A percentile compares a stretch with the other conserved stretches of the same genome.
These are phyloP conservation scores for Cliona cf. orientalis DNA, from an alignment of 37 sponge, comb jelly and placozoan species.

Conservation along the genomic window DNA sequence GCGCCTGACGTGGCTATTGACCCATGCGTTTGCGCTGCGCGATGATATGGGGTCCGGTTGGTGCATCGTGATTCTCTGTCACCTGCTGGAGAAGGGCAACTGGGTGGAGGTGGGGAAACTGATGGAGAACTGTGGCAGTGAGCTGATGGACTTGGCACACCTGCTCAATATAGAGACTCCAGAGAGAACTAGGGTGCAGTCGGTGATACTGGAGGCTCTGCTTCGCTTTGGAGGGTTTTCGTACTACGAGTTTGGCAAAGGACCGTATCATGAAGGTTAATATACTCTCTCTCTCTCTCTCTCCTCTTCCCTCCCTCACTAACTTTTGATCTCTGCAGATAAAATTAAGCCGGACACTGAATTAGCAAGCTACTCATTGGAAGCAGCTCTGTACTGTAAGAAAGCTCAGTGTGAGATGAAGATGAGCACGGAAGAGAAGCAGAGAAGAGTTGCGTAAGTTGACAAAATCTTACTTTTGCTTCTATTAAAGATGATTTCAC, in stretches of 20 bases:
- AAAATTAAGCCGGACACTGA: constrained; percentile 4
- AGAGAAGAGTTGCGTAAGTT: constrained; percentile 26
- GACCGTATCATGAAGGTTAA: neutral
- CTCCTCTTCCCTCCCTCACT: neutral
- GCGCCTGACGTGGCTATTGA: constrained; percentile 8
- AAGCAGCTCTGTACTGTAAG: constrained; percentile 48
- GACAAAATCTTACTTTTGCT: neutral
- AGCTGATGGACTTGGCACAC: constrained; percentile 52
- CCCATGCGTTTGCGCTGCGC: constrained; percentile 14
- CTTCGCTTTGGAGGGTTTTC: constrained; percentile 20
- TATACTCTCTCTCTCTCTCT: neutral
- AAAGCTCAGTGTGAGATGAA: constrained; percentile 44
- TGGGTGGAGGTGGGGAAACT: neutral
- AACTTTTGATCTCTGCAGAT: neutral
- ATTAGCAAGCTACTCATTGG: constrained; percentile 18
- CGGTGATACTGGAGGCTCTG: constrained; percentile 34
- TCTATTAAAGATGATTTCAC: neutral
- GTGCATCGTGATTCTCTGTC: constrained; percentile 14
- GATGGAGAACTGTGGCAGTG: constrained; percentile 10
- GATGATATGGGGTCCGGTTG: constrained; percentile 1
- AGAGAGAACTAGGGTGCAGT: constrained; percentile 1
- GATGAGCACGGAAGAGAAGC: constrained; percentile 31
- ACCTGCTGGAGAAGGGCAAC: constrained; percentile 1
- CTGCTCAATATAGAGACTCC: constrained; percentile 2
- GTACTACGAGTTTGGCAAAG: constrained; percentile 11